phyloP scores from a whole-genome alignment of 2,888 invertebrate genomes.

The Gastrophysa polygoni region DNA sequence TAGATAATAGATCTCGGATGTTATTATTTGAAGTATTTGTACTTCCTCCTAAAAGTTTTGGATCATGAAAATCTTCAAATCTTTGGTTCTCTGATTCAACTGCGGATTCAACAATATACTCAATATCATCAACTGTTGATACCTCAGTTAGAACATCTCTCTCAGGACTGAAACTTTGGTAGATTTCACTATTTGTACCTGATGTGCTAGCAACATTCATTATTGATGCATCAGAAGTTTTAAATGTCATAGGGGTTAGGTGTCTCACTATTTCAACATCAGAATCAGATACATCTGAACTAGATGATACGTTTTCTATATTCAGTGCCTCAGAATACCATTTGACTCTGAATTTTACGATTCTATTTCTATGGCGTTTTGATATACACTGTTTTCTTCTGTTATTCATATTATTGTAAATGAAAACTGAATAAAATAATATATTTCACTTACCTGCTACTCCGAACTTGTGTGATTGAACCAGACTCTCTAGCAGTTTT shows the following conservation, averaged over 20 bases:
- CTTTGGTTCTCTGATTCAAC: neutral
- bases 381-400: neutral
- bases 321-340: slow-evolving; percentile 3
- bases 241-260: neutral
- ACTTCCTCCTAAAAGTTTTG: neutral
- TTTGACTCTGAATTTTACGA: too few species aligned
- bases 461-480: too few species aligned
- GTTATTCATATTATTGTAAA: neutral
- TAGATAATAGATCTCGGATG: neutral
- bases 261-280: neutral
- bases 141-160: too few species aligned
- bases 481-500: too few species aligned
- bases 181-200: neutral
- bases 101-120: neutral
- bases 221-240: neutral
- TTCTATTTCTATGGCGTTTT: neutral
- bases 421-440: neutral
- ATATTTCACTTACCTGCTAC: too few species aligned
- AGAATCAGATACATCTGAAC: neutral
- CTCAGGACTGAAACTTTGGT: neutral
- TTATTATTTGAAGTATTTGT: neutral
- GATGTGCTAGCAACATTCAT: neutral
- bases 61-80: neutral
- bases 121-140: too few species aligned
- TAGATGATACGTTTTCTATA: neutral